phyloP scores from a whole-genome alignment of 2,113 vertebrate genomes.

The Panurus biarmicus region DNA sequence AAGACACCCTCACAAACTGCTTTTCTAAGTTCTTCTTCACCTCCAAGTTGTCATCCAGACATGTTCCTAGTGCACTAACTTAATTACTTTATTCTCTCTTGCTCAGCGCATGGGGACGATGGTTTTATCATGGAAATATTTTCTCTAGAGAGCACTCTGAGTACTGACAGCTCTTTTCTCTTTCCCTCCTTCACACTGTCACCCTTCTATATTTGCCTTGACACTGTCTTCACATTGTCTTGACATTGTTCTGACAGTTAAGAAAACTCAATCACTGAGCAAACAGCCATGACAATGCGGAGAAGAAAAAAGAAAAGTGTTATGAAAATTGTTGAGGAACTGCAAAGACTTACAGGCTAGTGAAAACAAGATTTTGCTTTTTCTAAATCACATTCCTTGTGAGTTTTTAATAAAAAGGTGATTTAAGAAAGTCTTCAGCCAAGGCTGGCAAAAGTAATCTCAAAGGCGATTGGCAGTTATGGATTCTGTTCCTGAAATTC shows the following conservation, averaged over 20 bases:
- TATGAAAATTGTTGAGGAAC: neutral
- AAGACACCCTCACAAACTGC: neutral
- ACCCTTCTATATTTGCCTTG: constrained; percentile 28
- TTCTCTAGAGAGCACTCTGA: neutral
- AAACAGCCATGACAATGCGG: neutral
- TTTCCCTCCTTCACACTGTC: neutral
- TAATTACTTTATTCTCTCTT: neutral
- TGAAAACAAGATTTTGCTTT: neutral
- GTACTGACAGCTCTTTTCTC: constrained; percentile 36
- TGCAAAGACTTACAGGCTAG: neutral
- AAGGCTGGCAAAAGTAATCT: neutral
- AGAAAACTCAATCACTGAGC: constrained; percentile 37
- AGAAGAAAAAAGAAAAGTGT: neutral
- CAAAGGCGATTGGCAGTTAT: neutral
- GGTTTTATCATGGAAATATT: neutral
- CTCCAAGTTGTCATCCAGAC: neutral
- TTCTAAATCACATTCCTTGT: neutral
- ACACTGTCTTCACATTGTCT: constrained; percentile 16
- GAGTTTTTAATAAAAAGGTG: neutral
- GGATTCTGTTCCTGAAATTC: neutral
- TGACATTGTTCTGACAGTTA: constrained; percentile 33
- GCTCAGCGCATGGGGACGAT: neutral
- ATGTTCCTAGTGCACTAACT: neutral
- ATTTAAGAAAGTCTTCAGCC: neutral
- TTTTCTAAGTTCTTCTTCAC: neutral